Evolutionary conservation across 2,113 vertebrate genomes (phyloP), one percentile per base, ranked within the genome.

Genomic region (Pampusana beccarii): DNA sequence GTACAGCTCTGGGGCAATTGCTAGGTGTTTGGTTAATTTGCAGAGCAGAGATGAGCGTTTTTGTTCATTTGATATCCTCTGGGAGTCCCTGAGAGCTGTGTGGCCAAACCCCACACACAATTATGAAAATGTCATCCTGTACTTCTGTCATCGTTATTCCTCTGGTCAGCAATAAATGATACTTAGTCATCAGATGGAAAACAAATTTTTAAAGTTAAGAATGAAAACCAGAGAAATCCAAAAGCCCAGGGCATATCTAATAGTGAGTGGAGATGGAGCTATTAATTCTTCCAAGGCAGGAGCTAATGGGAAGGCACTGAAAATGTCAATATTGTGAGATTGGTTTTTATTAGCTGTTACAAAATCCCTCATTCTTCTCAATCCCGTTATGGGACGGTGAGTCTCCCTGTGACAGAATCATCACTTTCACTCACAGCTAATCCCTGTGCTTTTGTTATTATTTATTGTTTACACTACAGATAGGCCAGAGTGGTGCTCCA

Each of bases 241-340:
- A 57, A 91, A 91, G 65, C 72, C 80, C 34, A 72, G 71, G 53
- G 57, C 81, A 18, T 94, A 61, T 91, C 93, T 93, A 94, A 75
- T 87, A 89, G 48, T 25, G 53, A 93, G 70, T 61, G 58, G 80
- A 85, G 77, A 79, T 91, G 26, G 40, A 85, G 48, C 61, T 93
- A 66, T 93, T 95, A 40, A 72, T 93, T 93, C 58, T 92, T 93
- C 54, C 50, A 77, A 91, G 89, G 36, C 73, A 66, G 54, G 50
- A 96, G 26, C 61, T 95, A 93, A 89, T 87, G 69, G 80, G 70
- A 79, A 96, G 70, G 85, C 86, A 93, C 83, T 92, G 93, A 96
- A 93, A 95, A 91, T 65, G 84, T 91, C 90, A 91, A 40, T 93
- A 95, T 69, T 84, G 40, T 0, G 0, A 89, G 73, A 75, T 48